These are phyloP conservation scores for Yponomeuta evonymella DNA, from an alignment of 2,888 invertebrate species.

Conservation along the genomic window DNA sequence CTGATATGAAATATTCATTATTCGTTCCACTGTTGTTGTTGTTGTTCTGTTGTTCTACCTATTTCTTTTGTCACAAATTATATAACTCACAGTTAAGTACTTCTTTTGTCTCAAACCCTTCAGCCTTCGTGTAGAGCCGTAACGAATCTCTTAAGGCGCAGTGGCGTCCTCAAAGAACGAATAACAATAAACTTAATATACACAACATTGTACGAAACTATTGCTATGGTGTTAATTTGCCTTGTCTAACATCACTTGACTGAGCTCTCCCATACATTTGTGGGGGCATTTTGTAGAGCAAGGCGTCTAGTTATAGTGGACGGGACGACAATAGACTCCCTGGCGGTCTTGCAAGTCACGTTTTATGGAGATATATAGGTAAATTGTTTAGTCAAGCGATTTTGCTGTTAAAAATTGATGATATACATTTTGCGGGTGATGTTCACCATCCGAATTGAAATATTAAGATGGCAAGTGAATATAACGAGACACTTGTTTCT, in stretches of 20 bases:
- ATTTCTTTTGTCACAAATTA: too few species aligned
- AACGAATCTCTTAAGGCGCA: neutral
- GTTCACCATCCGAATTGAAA: too few species aligned
- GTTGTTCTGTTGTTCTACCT: too few species aligned
- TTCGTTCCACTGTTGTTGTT: too few species aligned
- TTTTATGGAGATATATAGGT: neutral
- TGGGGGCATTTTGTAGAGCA: neutral
- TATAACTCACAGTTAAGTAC: neutral
- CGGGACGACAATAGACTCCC: neutral
- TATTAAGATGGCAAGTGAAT: too few species aligned
- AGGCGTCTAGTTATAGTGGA: neutral
- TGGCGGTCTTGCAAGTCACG: neutral
- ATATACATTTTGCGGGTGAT: too few species aligned
- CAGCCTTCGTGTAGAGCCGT: neutral
- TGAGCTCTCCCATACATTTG: neutral
- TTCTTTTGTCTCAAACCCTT: neutral
- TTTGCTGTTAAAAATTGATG: too few species aligned
- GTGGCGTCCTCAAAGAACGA: neutral
- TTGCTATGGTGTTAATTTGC: neutral
- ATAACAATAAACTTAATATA: slow-evolving; percentile 1
- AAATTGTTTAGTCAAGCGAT: too few species aligned
- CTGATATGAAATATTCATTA: too few species aligned
- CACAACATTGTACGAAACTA: slow-evolving; percentile 1
- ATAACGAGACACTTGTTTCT: too few species aligned
- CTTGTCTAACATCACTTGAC: neutral